Base-by-base conservation (phyloP, 2,797 vertebrate species). In the Allobates femoralis region DNA sequence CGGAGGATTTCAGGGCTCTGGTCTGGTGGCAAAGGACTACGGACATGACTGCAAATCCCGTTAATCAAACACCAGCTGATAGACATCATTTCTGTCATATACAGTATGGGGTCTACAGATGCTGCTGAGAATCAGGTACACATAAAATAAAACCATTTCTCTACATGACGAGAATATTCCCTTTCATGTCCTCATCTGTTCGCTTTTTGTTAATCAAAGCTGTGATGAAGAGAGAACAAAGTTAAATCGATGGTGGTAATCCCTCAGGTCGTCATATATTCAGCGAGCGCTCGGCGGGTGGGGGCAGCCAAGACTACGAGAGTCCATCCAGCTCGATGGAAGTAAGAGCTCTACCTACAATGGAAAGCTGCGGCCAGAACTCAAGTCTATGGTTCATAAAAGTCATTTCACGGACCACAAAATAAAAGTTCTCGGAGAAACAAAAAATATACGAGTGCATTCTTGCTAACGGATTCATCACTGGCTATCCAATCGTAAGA, bases 101-200 rank as follows among this genome's bases (percentile, higher is more conserved):
- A 7, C 64, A 32, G 64, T 32, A 32, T 30, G 18, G 64, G 16
- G 10, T 21, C 30, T 26, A 14, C 15, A 11, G 14, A 30, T 18
- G 64, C 32, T 19, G 66, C 66, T 34, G 66, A 37, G 34, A 37
- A 37, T 37, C 14, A 12, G 4, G 0, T 37, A 11, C 10, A 8
- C 11, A 37, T 0, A 69, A 37, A 7, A 19, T 12, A 26, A 55
- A 5, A 76, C 19, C 53, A 53, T 26, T 15, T 10, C 16, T n/a
- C n/a, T 50, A 74, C 41, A 26, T 50, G 21, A 50, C n/a, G 26
- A n/a, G 71, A 74, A 74, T 28, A 51, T 75, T 75, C 5, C 26
- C 51, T 76, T 76, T 76, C 74, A 53, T 76, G 50, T 76, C 55
- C 74, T 69, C 21, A 18, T 69, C 18, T 37, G 66, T 69, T 19